Conservation (phyloP, 2,888 invertebrate genomes). For the Asteroscopus sphinx region DNA sequence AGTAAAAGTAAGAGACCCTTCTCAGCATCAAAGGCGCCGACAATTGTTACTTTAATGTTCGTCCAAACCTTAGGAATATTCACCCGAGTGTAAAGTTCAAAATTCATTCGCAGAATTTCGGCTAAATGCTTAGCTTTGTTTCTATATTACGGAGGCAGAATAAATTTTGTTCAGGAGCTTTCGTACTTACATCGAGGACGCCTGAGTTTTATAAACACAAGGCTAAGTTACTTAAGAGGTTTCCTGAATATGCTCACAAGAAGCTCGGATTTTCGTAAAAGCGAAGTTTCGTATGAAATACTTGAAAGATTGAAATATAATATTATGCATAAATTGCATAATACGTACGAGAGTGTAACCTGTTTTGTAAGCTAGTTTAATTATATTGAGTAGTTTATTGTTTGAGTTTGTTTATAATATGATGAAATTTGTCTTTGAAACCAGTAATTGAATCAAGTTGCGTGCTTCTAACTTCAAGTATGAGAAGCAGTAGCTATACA, state of each 20-base stretch:
- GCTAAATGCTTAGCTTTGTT: constrained; percentile 59
- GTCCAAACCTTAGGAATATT: constrained; percentile 56
- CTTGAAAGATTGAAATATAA: constrained; percentile 20
- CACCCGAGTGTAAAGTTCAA: constrained; percentile 58
- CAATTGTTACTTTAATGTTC: constrained; percentile 55
- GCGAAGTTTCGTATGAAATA: constrained; percentile 5
- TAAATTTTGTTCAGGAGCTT: constrained; percentile 49
- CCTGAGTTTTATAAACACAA: constrained; percentile 40
- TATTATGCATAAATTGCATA: constrained; percentile 9
- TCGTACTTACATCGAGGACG: constrained; percentile 16
- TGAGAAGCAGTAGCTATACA: neutral
- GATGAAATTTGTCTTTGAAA: constrained; percentile 4
- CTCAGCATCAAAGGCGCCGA: constrained; percentile 53
- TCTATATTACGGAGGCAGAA: constrained; percentile 33
- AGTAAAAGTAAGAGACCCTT: constrained; percentile 36
- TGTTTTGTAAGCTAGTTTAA: constrained; percentile 4
- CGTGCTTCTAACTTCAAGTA: neutral
- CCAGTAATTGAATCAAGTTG: constrained; percentile 9
- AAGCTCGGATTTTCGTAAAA: constrained; percentile 5
- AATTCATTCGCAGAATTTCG: constrained; percentile 58
- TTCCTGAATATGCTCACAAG: constrained; percentile 13
- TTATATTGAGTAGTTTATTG: constrained; percentile 10
- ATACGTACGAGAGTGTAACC: constrained; percentile 10
- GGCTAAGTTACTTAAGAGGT: constrained; percentile 29
- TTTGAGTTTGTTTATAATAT: constrained; percentile 9